Percentiles rank a stretch among this genome's conserved stretches.
Conservation (phyloP, 2,797 vertebrate species). For the Paedocypris micromegethes region DNA sequence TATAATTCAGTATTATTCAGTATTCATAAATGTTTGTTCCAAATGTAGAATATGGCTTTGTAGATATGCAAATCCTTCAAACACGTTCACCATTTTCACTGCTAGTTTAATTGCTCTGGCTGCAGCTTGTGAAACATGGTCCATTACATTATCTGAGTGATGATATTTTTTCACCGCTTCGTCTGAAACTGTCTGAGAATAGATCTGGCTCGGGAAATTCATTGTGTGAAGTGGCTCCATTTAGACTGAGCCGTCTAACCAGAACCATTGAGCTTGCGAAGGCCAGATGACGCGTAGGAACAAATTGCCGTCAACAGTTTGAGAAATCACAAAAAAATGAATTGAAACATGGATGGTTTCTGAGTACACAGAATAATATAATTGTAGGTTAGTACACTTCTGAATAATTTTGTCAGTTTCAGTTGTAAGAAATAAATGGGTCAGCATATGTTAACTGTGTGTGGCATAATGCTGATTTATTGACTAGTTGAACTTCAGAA, state of each 20-base stretch:
- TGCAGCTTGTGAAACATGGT: constrained; percentile 13
- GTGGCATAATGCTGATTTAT: too few relatives aligned
- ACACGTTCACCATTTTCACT: background rate
- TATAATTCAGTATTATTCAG: constrained; percentile 7
- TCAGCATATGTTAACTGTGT: too few relatives aligned
- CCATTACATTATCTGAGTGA: constrained; percentile 10
- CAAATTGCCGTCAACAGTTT: constrained; percentile 28
- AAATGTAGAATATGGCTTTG: constrained; percentile 18
- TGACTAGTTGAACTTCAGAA: too few relatives aligned
- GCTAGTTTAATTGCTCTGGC: constrained; percentile 2
- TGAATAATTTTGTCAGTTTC: too few relatives aligned
- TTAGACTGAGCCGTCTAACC: constrained; percentile 45
- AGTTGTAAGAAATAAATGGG: too few relatives aligned
- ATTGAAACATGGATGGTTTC: constrained; percentile 1
- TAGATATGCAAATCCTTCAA: constrained; percentile 13
- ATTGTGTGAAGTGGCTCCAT: constrained; percentile 47
- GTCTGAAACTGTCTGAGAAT: constrained; percentile 37
- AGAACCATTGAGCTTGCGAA: constrained; percentile 47
- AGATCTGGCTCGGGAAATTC: constrained; percentile 43
- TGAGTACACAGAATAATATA: constrained; percentile 6
- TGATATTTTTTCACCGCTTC: constrained; percentile 24
- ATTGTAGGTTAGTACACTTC: too few relatives aligned
- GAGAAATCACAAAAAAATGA: constrained; percentile 27
- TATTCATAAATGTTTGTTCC: background rate
- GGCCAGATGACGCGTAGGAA: constrained; percentile 50